Evolutionary conservation across 1,140 invertebrate species (phyloP), one percentile per base, ranked within the genome.

Genomic region (Diorhabda sublineata): DNA sequence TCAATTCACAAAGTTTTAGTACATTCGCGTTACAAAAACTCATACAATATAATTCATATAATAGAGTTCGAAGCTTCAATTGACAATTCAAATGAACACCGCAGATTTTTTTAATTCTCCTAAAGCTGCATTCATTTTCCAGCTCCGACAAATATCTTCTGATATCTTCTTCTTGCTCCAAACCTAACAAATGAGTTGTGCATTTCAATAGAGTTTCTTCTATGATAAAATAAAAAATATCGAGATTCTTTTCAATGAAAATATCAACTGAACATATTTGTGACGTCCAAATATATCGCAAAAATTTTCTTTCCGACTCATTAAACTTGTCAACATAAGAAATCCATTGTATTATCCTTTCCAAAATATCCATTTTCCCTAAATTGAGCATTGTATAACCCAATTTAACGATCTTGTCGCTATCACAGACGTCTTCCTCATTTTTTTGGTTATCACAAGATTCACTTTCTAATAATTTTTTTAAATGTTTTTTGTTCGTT

Each of bases 21-120:
- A 75, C 8, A 70, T 75, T 75, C 41, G 43, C 9, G 68, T 75
- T 75, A 61, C 74, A 75, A 66, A 56, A 73, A 66, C 74, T 72
- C 42, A 59, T 64, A 61, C 63, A 63, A 61, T 75, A 75, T 26
- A 75, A 58, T 62, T 75, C 68, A 57, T 60, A 73, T 3, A 75
- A 47, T 45, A 71, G 26, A 47, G 45, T 69, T 60, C 70, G 71
- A 7, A 73, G 8, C 67, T 68, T 73, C 45, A 61, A 62, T n/a
- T 64, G 45, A 68, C 70, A 61, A 11, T 5, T 11, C 3, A 45
- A 4, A 67, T 73, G 45, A 56, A 58, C 43, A 7, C 9, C 7
- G 62, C 74, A 73, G 41, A 70, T 9, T 44, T 57, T 43, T 60
- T 63, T 63, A 5, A 73, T 3, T 60, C 45, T 71, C 45, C 45